phyloP scores from a whole-genome alignment of 2,113 vertebrate genomes.

The Pionites leucogaster region DNA sequence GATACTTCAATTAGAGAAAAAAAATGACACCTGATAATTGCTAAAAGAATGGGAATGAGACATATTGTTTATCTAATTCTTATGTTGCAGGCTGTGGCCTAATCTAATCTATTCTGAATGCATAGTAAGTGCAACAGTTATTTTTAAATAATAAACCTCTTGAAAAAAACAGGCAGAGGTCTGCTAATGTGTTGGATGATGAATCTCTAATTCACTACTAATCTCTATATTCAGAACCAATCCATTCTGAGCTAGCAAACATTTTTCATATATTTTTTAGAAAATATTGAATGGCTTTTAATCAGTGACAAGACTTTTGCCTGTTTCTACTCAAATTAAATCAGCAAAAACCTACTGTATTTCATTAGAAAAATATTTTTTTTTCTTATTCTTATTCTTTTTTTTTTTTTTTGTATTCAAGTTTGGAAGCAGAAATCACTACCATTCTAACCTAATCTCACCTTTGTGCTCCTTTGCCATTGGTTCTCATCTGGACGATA shows the following conservation, averaged over 20 bases:
- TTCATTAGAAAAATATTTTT: background rate
- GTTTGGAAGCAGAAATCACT: background rate
- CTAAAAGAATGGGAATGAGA: background rate
- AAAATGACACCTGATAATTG: background rate
- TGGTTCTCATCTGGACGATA: background rate
- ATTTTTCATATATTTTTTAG: conserved; percentile 51
- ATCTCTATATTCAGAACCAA: conserved; percentile 3
- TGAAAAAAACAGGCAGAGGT: background rate
- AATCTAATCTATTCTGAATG: background rate
- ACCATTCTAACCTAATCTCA: background rate
- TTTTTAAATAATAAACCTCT: conserved; percentile 51
- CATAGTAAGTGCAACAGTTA: background rate
- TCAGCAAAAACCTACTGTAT: background rate
- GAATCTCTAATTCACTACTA: conserved; percentile 26
- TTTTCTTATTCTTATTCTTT: background rate
- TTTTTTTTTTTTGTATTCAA: background rate
- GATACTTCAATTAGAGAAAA: background rate
- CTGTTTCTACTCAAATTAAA: background rate
- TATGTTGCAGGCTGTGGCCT: background rate
- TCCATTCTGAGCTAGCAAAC: background rate
- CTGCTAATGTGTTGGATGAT: conserved; percentile 22
- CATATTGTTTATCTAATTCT: background rate
- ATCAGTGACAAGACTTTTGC: conserved; percentile 23
- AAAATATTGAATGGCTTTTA: conserved; percentile 47
- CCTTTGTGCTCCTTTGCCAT: background rate